Conservation (phyloP, 2,888 invertebrate genomes). For the Merodon equestris region DNA sequence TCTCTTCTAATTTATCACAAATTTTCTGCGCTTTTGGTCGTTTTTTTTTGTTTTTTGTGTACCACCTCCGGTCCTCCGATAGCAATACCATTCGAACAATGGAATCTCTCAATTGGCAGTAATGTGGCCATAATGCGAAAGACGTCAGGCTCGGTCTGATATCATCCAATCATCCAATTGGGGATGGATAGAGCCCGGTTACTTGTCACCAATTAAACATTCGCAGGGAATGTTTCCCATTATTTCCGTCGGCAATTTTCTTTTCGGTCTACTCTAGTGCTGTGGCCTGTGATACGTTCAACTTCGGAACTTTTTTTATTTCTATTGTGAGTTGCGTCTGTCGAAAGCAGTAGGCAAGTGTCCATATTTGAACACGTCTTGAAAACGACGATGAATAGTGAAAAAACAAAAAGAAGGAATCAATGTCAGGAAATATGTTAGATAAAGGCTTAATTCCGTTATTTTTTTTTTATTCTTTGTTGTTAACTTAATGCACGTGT, state of each 20-base stretch:
- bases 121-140: constrained; percentile 57
- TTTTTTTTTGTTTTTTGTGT: constrained; percentile 21
- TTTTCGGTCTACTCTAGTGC: neutral
- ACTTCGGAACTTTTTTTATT: constrained; percentile 3
- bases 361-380: constrained; percentile 11
- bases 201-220: constrained; percentile 66
- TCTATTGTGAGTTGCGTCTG: constrained; percentile 28
- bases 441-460: constrained; percentile 51
- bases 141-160: too few relatives aligned
- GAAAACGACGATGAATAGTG: constrained; percentile 5
- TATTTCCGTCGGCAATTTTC: constrained; percentile 46
- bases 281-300: too few relatives aligned
- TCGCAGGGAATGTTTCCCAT: constrained; percentile 45
- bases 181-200: constrained; percentile 1
- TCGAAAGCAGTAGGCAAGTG: constrained; percentile 38
- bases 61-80: constrained; percentile 15
- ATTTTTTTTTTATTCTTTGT: too few relatives aligned
- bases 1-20: constrained; percentile 55
- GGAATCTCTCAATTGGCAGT: constrained; percentile 63
- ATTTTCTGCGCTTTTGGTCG: constrained; percentile 54
- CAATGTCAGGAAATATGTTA: constrained; percentile 34
- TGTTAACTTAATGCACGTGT: constrained; percentile 61
- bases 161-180: constrained; percentile 4
- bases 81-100: constrained; percentile 43
- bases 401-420: constrained; percentile 4